Base-by-base conservation (phyloP, 2,888 invertebrate genomes). In the Drosophila kokeensis region DNA sequence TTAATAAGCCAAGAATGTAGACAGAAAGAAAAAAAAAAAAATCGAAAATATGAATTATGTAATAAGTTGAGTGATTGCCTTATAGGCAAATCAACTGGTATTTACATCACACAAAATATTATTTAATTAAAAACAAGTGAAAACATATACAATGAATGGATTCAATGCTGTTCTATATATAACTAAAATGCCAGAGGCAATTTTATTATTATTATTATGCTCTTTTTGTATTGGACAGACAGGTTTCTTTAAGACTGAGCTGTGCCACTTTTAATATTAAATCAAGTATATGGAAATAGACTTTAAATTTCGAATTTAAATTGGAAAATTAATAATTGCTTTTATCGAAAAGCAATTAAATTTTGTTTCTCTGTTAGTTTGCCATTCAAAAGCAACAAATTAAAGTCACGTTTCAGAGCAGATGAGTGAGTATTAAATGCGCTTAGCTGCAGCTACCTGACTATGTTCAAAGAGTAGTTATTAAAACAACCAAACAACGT, bases 1-100 rank as follows among this genome's bases (percentile, higher is more conserved):
- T 89, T 81, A 85, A 83, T 90, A 85, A 83, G 83, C 78, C 84
- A 69, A 82, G 63, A 78, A 55, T 68, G 70, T 68, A 48, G 62
- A 50, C 60, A 45, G 59, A 58, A 36, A n/a, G n/a, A n/a, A 65
- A 57, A 50, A 68, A 66, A 49, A 21, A 60, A 15, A 49, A 38
- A 52, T 27, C 10, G 8, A 24, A 34, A 32, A 42, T 63, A 48
- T 36, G 32, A 30, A 53, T n/a, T 61, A 32, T 24, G 1, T 7
- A 48, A 48, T n/a, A 50, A 18, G 45, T 45, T 30, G 40, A 38
- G 50, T 36, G 42, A 72, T 38, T 11, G 34, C 8, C 27, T 34
- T 55, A 24, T 30, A 32, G 32, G 11, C 36, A 53, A 38, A 15
- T 34, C 15, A 11, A n/a, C 5, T 52, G 4, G 32, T 11, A 34